Conservation (phyloP, 1,140 invertebrate genomes). For the Musca domestica region DNA sequence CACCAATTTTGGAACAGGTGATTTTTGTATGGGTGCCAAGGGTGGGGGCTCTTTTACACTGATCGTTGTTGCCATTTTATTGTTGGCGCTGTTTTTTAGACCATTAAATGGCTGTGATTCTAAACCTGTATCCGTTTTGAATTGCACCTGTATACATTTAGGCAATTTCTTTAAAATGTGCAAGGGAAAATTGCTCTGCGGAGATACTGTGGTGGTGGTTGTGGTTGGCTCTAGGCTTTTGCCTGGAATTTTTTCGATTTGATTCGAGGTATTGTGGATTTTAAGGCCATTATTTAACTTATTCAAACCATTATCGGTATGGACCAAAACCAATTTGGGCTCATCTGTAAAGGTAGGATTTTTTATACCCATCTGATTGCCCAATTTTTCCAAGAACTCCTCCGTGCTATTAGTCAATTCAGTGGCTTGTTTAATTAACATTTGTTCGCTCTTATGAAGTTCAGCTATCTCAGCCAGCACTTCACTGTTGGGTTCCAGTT, state of each 20-base stretch:
- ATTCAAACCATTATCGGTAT: background rate
- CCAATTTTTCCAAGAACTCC: conserved; percentile 4
- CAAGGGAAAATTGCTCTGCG: background rate
- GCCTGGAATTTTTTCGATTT: background rate
- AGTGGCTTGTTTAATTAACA: conserved; percentile 5
- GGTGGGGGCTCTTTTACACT: conserved; percentile 1
- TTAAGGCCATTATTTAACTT: background rate
- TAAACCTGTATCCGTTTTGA: background rate
- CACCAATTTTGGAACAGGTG: background rate
- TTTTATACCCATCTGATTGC: conserved; percentile 10
- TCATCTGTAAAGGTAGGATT: background rate
- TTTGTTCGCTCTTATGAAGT: conserved; percentile 5
- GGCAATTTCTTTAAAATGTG: conserved; percentile 15
- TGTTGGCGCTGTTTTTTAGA: background rate
- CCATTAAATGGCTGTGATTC: conserved; percentile 1
- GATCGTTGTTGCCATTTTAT: background rate
- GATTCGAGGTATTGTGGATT: background rate
- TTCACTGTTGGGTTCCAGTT: background rate
- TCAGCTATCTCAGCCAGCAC: conserved; percentile 4
- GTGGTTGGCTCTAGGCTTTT: background rate
- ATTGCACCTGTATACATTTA: conserved; percentile 15
- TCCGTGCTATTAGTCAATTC: conserved; percentile 1
- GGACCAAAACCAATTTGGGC: background rate
- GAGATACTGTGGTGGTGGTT: background rate
- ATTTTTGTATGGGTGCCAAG: conserved; percentile 5